Evolutionary conservation across 2,113 vertebrate species (phyloP).

Genomic region (Astatoreochromis straeleni): DNA sequence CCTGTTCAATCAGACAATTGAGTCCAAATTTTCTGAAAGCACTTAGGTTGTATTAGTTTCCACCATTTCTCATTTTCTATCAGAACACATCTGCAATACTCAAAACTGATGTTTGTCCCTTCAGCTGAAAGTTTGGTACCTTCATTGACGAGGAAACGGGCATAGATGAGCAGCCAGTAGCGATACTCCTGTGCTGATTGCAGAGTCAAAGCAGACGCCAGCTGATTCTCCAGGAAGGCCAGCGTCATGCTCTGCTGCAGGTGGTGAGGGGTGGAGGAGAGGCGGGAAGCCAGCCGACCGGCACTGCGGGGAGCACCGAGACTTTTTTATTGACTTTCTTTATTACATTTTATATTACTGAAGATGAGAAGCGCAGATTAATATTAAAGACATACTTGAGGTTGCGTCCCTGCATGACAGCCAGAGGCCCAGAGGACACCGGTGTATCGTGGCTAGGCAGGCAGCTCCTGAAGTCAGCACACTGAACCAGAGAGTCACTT

Average conservation of each 20-base stretch:
- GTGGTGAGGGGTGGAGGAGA: conserved; percentile 89
- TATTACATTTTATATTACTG: neutral
- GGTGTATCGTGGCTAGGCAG: conserved; percentile 84
- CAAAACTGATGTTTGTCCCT: neutral
- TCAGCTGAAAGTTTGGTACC: conserved; percentile 58
- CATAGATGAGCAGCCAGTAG: conserved; percentile 96
- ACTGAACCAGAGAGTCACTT: conserved; percentile 90
- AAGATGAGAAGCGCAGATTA: neutral
- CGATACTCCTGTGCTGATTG: conserved; percentile 89
- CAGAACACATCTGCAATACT: neutral
- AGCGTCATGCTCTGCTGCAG: conserved; percentile 92
- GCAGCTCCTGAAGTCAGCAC: conserved; percentile 93
- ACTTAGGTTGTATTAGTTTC: neutral
- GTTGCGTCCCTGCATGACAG: conserved; percentile 89
- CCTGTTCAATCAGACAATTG: neutral
- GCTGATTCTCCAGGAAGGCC: conserved; percentile 94
- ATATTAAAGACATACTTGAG: conserved; percentile 76
- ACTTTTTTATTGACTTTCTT: neutral
- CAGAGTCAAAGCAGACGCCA: conserved; percentile 82
- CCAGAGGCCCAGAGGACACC: conserved; percentile 86
- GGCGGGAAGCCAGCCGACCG: conserved; percentile 87
- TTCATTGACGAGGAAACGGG: conserved; percentile 96
- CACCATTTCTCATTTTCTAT: neutral
- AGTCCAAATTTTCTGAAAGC: neutral
- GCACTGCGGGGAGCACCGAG: neutral